Evolutionary conservation across 2,888 invertebrate genomes (phyloP), one percentile per base, ranked within the genome.

Genomic region (Byasa hedistus): DNA sequence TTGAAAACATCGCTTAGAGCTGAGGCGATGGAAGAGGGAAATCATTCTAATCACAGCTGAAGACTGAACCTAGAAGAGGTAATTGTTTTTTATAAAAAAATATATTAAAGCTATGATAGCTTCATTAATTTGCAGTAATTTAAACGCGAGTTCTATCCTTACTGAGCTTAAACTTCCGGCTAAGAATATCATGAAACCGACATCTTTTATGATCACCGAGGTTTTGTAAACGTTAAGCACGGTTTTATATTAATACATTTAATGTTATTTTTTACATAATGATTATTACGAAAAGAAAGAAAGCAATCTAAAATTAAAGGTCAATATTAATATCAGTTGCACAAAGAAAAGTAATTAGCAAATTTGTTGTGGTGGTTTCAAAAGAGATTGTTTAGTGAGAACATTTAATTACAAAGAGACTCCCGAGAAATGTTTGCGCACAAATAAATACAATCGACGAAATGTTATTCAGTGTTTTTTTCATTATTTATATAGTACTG

Each of bases 311-410:
- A 54, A 54, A 22, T 22, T 12, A 22, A 7, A 61, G 56, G n/a
- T 44, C 24, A 44, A 27, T 56, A 23, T 23, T 21, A 44, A 56
- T 22, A 69, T 57, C 69, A 64, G 55, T 51, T 59, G 58, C 58
- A 73, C 70, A 72, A 73, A 69, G 69, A 56, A 71, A 73, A 71
- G 69, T 73, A 69, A 73, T 73, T 71, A 72, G 64, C 65, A 57
- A 64, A 56, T 55, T 66, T 57, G 48, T 63, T 60, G 69, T 68
- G 63, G 66, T 61, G 69, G 69, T 61, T 64, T 69, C 65, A 22
- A 55, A 44, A 48, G 54, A 62, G 59, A 64, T 48, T 54, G 55
- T 44, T 44, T 61, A 32, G 36, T 17, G 55, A 44, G 12, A 54
- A 54, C 39, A 22, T 61, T 61, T 39, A 61, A 61, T 24, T 24